Evolutionary conservation across 1,140 invertebrate species (phyloP).

Genomic region (Rhyzopertha dominica): DNA sequence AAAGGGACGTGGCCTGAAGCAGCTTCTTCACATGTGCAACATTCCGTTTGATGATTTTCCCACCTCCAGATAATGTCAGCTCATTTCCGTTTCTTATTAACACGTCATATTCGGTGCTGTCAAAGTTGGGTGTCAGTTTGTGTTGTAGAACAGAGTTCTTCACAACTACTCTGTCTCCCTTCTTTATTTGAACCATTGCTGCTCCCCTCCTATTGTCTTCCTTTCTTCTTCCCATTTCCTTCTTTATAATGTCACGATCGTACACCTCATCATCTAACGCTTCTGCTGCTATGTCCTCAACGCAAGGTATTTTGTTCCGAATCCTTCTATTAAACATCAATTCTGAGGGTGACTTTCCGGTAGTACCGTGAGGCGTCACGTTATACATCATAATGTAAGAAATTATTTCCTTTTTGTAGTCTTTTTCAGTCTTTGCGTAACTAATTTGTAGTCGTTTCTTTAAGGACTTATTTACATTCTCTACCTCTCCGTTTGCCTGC

Average conservation of each 20-base stretch:
- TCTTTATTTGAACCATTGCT: slow-evolving; percentile 10
- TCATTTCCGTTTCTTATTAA: no score
- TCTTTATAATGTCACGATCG: slow-evolving; percentile 23
- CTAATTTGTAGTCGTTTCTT: slow-evolving; percentile 26
- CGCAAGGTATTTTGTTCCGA: slow-evolving; percentile 33
- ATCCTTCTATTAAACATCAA: slow-evolving; percentile 35
- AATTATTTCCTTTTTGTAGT: slow-evolving; percentile 25
- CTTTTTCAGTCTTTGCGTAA: slow-evolving; percentile 12
- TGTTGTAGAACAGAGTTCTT: no score
- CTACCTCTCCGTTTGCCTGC: slow-evolving; percentile 39
- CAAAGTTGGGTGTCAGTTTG: no score
- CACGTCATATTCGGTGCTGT: no score
- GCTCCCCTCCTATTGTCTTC: slow-evolving; percentile 20
- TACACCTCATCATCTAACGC: slow-evolving; percentile 18
- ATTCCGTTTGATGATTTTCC: no score
- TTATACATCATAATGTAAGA: slow-evolving; percentile 40
- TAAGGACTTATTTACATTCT: slow-evolving; percentile 37
- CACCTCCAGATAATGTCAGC: no score
- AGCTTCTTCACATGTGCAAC: no score
- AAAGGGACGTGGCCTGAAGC: no score
- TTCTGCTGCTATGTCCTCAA: slow-evolving; percentile 11
- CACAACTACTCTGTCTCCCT: slow-evolving; percentile 27
- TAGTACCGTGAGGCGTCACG: slow-evolving; percentile 35
- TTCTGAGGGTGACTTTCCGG: slow-evolving; percentile 40
- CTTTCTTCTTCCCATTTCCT: slow-evolving; percentile 25